Conservation (phyloP, 2,113 vertebrate genomes). For the Pao palembangensis region DNA sequence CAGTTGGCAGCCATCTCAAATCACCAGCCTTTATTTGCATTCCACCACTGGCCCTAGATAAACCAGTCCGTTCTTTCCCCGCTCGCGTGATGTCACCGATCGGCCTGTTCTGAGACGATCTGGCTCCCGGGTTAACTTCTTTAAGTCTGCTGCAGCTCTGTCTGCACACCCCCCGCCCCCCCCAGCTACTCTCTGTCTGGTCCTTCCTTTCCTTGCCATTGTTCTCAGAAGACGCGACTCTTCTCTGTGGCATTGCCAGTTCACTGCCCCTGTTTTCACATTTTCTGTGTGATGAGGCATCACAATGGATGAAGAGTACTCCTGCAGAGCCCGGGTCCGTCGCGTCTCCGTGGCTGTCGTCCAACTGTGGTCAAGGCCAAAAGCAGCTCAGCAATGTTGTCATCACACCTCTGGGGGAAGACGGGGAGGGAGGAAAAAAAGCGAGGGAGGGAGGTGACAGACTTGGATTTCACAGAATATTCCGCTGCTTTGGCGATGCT, state of each 20-base stretch:
- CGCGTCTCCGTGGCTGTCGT: conserved; percentile 40
- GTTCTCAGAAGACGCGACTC: conserved; percentile 47
- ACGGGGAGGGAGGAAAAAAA: not conserved
- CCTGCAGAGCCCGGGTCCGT: conserved; percentile 32
- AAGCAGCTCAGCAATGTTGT: conserved; percentile 34
- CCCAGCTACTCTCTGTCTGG: not conserved
- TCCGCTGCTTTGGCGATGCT: conserved; percentile 56
- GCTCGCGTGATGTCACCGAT: no score
- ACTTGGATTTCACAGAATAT: conserved; percentile 40
- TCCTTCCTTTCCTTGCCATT: conserved; percentile 27
- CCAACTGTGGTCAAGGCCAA: conserved; percentile 47
- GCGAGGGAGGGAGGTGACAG: conserved; percentile 15
- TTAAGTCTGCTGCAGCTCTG: not conserved
- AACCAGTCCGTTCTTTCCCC: no score
- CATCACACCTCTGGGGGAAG: conserved; percentile 26
- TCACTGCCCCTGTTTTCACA: conserved; percentile 48
- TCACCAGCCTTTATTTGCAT: no score
- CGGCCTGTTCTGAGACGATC: no score
- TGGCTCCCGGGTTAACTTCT: no score
- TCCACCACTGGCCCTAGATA: no score
- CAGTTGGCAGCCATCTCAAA: no score
- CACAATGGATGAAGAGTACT: conserved; percentile 48
- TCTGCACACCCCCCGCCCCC: not conserved
- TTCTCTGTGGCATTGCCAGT: conserved; percentile 45
- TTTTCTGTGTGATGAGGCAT: conserved; percentile 54